Evolutionary conservation across 2,888 invertebrate genomes (phyloP), one percentile per base, ranked within the genome.

Genomic region (Alcis repandata): DNA sequence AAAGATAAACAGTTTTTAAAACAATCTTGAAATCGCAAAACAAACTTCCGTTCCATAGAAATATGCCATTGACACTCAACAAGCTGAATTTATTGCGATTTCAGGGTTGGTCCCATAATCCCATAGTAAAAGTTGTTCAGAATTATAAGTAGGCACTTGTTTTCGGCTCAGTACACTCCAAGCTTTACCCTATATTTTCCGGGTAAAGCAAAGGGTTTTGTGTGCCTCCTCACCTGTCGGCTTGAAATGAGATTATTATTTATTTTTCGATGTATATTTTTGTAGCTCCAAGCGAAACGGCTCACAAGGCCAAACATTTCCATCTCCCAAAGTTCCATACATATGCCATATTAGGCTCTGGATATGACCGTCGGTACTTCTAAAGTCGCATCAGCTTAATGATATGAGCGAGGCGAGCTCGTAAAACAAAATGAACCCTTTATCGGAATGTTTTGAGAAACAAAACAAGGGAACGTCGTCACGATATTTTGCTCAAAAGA

Each of bases 361-460:
- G 43, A 52, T 54, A 38, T 54, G 54, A 17, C 54, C 32, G 43
- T 22, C 22, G 43, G 33, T 58, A 46, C 59, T 59, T 48, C 52
- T 53, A 56, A 54, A 63, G 49, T 62, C 56, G 15, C 59, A 52
- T 57, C 60, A 52, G 56, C 56, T 57, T 60, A 60, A 65, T 52
- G 57, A 58, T 58, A 61, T 48, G 58, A 61, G 33, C 61, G 22
- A 46, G 53, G 48, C 22, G 15, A 53, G 27, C 58, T 59, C 63
- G 57, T 66, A 66, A 65, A 65, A 65, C 57, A 65, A 60, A 59
- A 66, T 61, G 66, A 61, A 61, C 61, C 52, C 51, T 65, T 60
- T 61, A 58, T 66, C 61, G 46, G 22, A 66, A 66, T 53, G 20
- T 58, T 67, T 59, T 67, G 59, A 59, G 56, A 63, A 59, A 68